A percentile compares a stretch with the other conserved stretches of the same genome.
Evolutionary conservation across 2,113 vertebrate species (phyloP).

Genomic region (Gymnarchus niloticus): DNA sequence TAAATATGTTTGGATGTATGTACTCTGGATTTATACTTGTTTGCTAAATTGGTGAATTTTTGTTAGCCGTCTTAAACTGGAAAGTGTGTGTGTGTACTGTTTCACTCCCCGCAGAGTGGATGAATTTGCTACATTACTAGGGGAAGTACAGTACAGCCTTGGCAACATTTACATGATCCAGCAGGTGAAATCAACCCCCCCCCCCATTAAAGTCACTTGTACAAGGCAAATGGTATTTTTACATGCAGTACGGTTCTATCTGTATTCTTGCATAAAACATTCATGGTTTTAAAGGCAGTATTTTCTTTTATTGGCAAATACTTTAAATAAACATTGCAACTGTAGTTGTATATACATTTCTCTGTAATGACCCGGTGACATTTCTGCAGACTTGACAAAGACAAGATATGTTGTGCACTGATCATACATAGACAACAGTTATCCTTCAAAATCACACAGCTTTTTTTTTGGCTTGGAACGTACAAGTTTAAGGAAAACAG

Average conservation of each 20-base stretch:
- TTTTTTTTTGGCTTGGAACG: constrained; percentile 43
- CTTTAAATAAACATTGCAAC: constrained; percentile 40
- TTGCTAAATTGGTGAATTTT: background rate
- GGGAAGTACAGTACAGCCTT: background rate
- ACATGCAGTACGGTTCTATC: background rate
- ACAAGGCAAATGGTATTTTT: background rate
- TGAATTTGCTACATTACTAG: background rate
- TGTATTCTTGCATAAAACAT: background rate
- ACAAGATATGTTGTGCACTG: constrained; percentile 47
- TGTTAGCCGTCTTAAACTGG: background rate
- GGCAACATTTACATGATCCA: background rate
- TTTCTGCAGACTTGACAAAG: constrained; percentile 31
- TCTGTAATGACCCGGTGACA: constrained; percentile 31
- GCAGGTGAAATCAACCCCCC: background rate
- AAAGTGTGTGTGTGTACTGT: background rate
- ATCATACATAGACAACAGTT: constrained; percentile 42
- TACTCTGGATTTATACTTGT: background rate
- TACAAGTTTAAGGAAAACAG: constrained; percentile 37
- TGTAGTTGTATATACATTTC: constrained; percentile 43
- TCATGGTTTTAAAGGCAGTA: constrained; percentile 40
- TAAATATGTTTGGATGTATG: background rate
- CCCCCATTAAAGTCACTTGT: background rate
- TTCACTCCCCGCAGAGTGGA: background rate
- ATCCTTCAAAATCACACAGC: constrained; percentile 2
- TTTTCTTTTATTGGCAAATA: constrained; percentile 51